A percentile compares a stretch with the other conserved stretches of the same genome.
These are phyloP conservation scores for Scophthalmus maximus DNA, from an alignment of 2,113 vertebrate species.

Conservation along the genomic window DNA sequence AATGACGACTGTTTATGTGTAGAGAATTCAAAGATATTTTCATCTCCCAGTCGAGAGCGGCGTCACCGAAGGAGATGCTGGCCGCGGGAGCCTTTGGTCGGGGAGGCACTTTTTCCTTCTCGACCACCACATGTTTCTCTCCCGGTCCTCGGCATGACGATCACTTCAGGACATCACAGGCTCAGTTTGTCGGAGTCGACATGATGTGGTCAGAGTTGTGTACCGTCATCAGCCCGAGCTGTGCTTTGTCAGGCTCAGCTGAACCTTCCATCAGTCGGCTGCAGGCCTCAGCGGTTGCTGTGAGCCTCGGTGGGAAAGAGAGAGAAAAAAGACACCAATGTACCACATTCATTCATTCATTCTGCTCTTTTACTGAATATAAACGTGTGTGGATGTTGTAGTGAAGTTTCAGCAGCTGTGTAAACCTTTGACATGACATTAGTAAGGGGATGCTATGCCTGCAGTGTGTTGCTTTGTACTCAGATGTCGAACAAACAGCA, in stretches of 20 bases:
- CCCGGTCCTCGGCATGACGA: not conserved
- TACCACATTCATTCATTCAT: too few relatives aligned
- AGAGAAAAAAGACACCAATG: too few relatives aligned
- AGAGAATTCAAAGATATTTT: not conserved
- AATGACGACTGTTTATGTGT: not conserved
- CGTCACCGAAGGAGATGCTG: not conserved
- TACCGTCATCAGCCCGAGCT: conserved; percentile 30
- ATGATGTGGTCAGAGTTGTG: not conserved
- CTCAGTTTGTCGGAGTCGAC: conserved; percentile 17
- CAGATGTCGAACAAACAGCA: not conserved
- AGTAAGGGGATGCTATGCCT: too few relatives aligned
- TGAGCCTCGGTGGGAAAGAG: conserved; percentile 29
- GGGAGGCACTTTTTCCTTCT: not conserved
- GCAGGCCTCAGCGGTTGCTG: conserved; percentile 61
- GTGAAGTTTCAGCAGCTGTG: not conserved
- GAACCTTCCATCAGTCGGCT: conserved; percentile 49
- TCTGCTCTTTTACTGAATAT: not conserved
- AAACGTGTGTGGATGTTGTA: not conserved
- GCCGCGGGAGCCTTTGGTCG: not conserved
- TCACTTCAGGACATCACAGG: not conserved
- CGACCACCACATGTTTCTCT: not conserved
- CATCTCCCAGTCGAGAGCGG: not conserved
- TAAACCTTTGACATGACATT: not conserved
- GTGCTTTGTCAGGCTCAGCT: conserved; percentile 12
- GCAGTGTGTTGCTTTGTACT: not conserved